Conservation (phyloP, 2,797 vertebrate species). For the Meda fulgida region DNA sequence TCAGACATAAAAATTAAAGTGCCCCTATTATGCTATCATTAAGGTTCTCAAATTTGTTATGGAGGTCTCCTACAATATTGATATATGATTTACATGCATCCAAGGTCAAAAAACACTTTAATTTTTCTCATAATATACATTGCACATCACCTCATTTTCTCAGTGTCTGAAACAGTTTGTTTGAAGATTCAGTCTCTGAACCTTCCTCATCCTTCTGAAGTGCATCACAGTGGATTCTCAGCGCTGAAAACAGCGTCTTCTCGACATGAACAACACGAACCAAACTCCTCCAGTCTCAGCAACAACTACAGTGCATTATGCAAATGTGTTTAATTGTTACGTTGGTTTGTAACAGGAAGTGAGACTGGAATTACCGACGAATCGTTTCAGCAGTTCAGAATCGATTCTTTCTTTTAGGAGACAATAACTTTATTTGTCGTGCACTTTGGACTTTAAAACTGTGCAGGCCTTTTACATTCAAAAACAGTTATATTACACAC, state of each 20-base stretch:
- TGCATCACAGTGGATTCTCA: neutral
- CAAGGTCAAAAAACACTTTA: neutral
- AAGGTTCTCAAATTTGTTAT: neutral
- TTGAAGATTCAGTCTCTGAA: neutral
- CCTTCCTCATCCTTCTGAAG: neutral
- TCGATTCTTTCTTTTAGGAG: neutral
- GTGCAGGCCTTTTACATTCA: neutral
- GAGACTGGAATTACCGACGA: neutral
- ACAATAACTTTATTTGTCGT: neutral
- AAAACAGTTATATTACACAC: neutral
- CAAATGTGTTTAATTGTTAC: neutral
- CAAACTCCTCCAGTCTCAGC: neutral
- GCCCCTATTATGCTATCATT: neutral
- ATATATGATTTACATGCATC: neutral
- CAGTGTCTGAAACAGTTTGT: neutral
- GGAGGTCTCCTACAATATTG: neutral
- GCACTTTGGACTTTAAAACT: neutral
- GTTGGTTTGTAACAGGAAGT: neutral
- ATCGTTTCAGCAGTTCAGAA: neutral
- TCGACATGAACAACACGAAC: neutral
- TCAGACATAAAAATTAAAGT: neutral
- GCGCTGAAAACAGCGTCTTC: neutral
- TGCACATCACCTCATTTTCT: neutral
- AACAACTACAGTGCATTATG: neutral
- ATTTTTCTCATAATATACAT: neutral